phyloP scores from a whole-genome alignment of 2,113 vertebrate genomes.

The Ailuropoda melanoleuca region DNA sequence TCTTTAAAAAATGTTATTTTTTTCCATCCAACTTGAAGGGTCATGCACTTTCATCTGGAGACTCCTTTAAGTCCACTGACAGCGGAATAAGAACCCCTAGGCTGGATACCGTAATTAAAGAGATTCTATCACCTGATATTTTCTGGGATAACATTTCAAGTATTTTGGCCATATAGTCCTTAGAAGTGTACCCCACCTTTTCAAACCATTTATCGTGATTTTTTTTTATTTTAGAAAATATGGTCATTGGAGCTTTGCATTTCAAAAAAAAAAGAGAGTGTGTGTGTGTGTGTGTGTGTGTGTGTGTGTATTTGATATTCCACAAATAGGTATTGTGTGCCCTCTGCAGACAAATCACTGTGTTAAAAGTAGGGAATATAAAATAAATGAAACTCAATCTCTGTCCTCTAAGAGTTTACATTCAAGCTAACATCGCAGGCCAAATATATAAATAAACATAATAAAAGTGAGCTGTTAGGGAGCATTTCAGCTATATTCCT shows the following conservation, averaged over 20 bases:
- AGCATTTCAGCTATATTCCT: not conserved
- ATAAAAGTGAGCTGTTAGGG: not conserved
- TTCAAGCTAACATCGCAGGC: not conserved
- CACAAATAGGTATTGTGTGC: not conserved
- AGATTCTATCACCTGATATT: not conserved
- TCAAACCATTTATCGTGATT: not conserved
- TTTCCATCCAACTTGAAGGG: not conserved
- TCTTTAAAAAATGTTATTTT: not conserved
- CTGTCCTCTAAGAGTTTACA: not conserved
- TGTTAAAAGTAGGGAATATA: not conserved
- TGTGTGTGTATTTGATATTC: not conserved
- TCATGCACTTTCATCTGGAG: not conserved
- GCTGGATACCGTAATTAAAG: not conserved
- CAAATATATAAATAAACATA: not conserved
- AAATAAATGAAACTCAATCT: not conserved
- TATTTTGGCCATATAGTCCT: not conserved
- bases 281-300: not conserved
- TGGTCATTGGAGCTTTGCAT: not conserved
- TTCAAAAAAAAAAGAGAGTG: not conserved
- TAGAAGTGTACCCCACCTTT: not conserved
- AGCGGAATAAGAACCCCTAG: not conserved
- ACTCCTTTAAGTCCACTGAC: not conserved
- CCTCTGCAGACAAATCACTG: not conserved
- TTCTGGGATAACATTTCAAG: constrained; percentile 5
- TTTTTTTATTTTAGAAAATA: not conserved